These are phyloP conservation scores for Cremastobaeus sp. DNA, from an alignment of 2,888 invertebrate species.

Conservation along the genomic window DNA sequence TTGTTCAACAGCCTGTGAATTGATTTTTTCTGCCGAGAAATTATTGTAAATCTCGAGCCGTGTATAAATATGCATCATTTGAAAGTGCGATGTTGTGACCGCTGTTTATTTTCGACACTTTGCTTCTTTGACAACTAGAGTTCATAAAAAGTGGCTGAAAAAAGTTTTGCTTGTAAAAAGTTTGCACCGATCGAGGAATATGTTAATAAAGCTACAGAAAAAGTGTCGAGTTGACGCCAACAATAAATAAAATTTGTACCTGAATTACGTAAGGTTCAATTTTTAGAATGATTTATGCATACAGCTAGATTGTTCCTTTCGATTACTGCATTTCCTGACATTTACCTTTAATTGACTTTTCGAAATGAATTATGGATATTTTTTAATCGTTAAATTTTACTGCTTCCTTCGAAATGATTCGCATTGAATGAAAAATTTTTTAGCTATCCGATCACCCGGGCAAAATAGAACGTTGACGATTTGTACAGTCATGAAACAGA, in stretches of 20 bases:
- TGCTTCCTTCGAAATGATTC: too few species aligned
- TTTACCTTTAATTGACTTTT: too few species aligned
- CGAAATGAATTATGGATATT: too few species aligned
- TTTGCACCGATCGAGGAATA: background rate
- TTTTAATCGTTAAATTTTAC: too few species aligned
- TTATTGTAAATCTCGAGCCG: constrained; percentile 1
- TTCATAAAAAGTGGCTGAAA: background rate
- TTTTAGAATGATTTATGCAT: too few species aligned
- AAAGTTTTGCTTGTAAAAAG: constrained; percentile 5
- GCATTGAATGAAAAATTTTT: too few species aligned
- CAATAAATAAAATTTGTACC: background rate
- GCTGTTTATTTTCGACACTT: constrained; percentile 23
- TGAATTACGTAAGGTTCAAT: background rate
- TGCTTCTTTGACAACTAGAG: constrained; percentile 7
- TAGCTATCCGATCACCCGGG: too few species aligned
- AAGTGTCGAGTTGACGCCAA: background rate
- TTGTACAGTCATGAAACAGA: too few species aligned
- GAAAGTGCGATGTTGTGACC: too few species aligned
- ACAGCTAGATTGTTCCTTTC: too few species aligned
- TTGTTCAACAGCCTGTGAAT: background rate
- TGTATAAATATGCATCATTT: constrained; percentile 26
- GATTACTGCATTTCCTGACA: too few species aligned
- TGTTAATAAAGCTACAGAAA: background rate
- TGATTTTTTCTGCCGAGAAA: background rate
- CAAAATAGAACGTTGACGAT: too few species aligned